These are phyloP conservation scores for Tinamus guttatus DNA, from an alignment of 2,113 vertebrate species.

Conservation along the genomic window DNA sequence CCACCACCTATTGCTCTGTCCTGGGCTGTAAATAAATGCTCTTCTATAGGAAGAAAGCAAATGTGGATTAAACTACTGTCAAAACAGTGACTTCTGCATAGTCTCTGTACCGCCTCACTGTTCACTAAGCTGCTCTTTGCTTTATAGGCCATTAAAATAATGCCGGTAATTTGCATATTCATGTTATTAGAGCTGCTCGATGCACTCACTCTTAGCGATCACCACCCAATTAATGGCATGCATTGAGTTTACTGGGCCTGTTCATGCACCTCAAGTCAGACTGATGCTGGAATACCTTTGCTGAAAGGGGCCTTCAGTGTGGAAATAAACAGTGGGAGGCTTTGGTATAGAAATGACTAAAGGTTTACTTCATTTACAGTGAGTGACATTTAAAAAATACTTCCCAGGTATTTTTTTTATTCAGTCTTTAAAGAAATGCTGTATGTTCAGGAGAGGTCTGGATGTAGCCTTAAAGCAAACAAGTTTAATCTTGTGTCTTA, in stretches of 20 bases:
- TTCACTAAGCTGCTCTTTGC: neutral
- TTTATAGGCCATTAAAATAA: neutral
- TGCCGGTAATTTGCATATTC: neutral
- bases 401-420: neutral
- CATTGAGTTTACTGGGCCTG: neutral
- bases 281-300: neutral
- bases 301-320: neutral
- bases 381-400: neutral
- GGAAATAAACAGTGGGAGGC: neutral
- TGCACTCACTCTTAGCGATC: fast-evolving
- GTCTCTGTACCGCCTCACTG: neutral
- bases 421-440: neutral
- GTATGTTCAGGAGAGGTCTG: neutral
- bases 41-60: neutral
- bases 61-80: neutral
- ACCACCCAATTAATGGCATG: neutral
- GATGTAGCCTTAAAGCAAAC: neutral
- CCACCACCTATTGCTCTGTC: neutral
- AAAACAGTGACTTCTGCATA: neutral
- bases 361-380: neutral
- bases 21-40: neutral
- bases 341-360: neutral
- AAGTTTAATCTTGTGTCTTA: neutral
- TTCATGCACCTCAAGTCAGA: neutral
- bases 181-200: neutral